Evolutionary conservation across 1,140 invertebrate genomes (phyloP).

Genomic region (Heliconius himera): DNA sequence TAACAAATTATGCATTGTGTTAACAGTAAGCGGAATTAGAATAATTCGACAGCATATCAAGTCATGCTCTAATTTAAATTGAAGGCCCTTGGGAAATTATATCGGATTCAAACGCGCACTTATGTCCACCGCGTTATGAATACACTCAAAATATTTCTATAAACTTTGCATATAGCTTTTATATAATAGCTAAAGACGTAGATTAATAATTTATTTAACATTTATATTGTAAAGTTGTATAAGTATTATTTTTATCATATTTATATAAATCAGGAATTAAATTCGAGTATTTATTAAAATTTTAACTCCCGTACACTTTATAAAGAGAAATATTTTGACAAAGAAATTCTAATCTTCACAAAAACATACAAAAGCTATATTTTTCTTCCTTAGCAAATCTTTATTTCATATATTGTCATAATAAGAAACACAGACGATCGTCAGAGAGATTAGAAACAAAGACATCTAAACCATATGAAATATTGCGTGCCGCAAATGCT

Average conservation of each 20-base stretch:
- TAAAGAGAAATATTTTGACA: too few relatives aligned
- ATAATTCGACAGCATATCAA: slow-evolving; percentile 23
- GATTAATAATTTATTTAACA: too few relatives aligned
- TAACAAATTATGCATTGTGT: not conserved
- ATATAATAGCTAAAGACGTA: too few relatives aligned
- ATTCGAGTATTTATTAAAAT: too few relatives aligned
- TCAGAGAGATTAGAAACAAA: not conserved
- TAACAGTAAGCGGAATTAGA: slow-evolving; percentile 13
- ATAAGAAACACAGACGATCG: not conserved
- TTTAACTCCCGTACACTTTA: too few relatives aligned
- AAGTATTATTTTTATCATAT: not conserved
- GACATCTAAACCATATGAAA: slow-evolving; percentile 33
- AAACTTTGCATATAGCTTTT: too few relatives aligned
- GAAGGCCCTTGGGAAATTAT: slow-evolving; percentile 42
- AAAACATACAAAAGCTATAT: not conserved
- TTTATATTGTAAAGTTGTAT: too few relatives aligned
- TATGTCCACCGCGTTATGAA: slow-evolving; percentile 7
- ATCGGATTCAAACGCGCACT: slow-evolving; percentile 27
- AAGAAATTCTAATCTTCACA: not conserved
- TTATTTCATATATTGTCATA: not conserved
- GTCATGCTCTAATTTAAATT: slow-evolving; percentile 39
- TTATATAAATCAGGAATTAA: too few relatives aligned
- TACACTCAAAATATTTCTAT: not conserved
- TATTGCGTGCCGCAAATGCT: slow-evolving; percentile 38
- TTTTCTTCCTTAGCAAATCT: not conserved